These are phyloP conservation scores for Pachymerium ferrugineum DNA, from an alignment of 2,888 invertebrate species.

Conservation along the genomic window DNA sequence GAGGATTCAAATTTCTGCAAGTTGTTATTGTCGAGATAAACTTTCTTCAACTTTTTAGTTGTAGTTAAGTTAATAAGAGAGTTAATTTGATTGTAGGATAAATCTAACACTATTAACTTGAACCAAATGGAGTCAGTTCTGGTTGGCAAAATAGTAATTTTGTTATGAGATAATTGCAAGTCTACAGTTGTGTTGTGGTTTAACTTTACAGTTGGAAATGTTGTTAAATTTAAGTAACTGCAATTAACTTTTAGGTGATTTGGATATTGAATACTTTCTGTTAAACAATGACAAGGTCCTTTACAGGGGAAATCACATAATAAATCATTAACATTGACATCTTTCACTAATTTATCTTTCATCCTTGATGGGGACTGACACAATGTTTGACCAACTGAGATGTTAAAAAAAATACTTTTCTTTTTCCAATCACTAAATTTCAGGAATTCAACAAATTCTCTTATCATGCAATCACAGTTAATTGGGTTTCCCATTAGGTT, in stretches of 20 bases:
- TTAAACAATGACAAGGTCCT: neutral
- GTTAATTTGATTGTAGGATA: neutral
- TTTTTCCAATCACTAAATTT: neutral
- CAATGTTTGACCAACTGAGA: neutral
- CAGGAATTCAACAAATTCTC: neutral
- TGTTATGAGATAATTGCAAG: neutral
- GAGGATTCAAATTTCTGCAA: neutral
- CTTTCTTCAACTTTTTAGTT: neutral
- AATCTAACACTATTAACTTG: neutral
- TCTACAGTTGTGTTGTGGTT: neutral
- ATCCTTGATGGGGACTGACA: neutral
- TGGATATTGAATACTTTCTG: neutral
- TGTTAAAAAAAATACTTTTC: neutral
- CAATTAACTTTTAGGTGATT: neutral
- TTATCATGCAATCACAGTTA: neutral
- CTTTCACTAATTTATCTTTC: neutral
- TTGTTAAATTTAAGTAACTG: neutral
- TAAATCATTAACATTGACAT: neutral
- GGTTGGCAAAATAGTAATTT: neutral
- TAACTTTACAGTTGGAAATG: neutral
- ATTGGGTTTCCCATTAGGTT: neutral
- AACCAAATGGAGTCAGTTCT: neutral
- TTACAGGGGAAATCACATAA: neutral
- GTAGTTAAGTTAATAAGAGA: neutral
- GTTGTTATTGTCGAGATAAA: neutral